These are phyloP conservation scores for Athene noctua DNA, from an alignment of 2,113 vertebrate genomes.

Conservation along the genomic window DNA sequence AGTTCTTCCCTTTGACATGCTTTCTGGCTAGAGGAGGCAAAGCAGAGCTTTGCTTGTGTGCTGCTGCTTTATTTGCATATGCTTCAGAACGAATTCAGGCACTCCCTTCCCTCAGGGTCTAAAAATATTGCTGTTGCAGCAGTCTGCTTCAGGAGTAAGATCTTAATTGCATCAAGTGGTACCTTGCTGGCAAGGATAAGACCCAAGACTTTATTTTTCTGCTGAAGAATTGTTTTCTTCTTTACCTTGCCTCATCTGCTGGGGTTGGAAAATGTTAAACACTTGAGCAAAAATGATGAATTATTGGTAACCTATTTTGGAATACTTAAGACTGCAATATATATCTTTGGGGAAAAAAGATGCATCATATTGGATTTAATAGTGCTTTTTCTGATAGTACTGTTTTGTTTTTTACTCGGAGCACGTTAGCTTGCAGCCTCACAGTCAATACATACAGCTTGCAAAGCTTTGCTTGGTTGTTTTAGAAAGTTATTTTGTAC, in stretches of 20 bases:
- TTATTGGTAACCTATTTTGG: background rate
- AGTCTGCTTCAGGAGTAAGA: background rate
- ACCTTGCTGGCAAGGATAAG: background rate
- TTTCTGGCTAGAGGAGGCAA: background rate
- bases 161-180: background rate
- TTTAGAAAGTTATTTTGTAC: background rate
- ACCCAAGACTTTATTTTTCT: background rate
- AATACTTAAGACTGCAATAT: background rate
- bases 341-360: background rate
- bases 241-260: background rate
- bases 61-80: background rate
- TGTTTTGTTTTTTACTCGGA: background rate
- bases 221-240: background rate
- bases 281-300: background rate
- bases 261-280: background rate
- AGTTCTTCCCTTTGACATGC: background rate
- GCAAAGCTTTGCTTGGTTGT: background rate
- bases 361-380: background rate
- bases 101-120: background rate
- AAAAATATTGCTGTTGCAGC: conserved; percentile 3
- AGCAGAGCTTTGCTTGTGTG: background rate
- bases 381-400: background rate
- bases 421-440: background rate
- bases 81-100: background rate
- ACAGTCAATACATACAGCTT: background rate